Evolutionary conservation across 2,888 invertebrate genomes (phyloP), one percentile per base, ranked within the genome.

Genomic region (Lithophane leautieri): DNA sequence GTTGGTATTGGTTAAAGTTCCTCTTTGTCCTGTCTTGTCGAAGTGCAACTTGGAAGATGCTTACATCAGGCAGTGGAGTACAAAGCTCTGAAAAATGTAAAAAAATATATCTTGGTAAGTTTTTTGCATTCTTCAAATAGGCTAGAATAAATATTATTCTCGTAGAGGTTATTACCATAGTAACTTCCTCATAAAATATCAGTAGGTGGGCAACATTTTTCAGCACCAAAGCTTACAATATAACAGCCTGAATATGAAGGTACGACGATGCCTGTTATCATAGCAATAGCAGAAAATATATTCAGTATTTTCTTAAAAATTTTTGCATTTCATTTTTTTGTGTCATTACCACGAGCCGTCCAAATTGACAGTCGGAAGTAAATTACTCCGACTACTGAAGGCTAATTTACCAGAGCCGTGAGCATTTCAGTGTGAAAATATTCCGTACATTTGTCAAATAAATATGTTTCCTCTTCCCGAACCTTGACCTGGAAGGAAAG

Each of bases 341-440:
- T 83, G 75, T 83, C 80, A 68, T 75, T 76, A 68, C 70, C 74
- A 83, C 6, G 60, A 44, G 28, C 66, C 40, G 60, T 68, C 58
- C 19, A 67, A 78, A 69, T 83, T 79, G 84, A 68, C 80, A 65
- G 70, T 69, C 47, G 34, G 58, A 70, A 66, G 56, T 42, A 73
- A 81, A 80, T 76, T 70, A 83, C 58, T 50, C 58, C 12, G 58
- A 62, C 61, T 67, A 80, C 65, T 72, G 69, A 66, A 56, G 52
- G 62, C 69, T 76, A 67, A 83, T 82, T 82, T 63, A 44, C 28
- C 34, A 70, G 28, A 2, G 52, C 34, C 28, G 14, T 47, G 8
- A 56, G 19, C 52, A 61, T 69, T 71, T 69, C 9, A 61, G 56
- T 34, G 47, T 71, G 16, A 54, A 71, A 69, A 61, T 70, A 54